A percentile compares a stretch with the other conserved stretches of the same genome.
Evolutionary conservation across 2,888 invertebrate genomes (phyloP).

Genomic region (Venusia cambrica): DNA sequence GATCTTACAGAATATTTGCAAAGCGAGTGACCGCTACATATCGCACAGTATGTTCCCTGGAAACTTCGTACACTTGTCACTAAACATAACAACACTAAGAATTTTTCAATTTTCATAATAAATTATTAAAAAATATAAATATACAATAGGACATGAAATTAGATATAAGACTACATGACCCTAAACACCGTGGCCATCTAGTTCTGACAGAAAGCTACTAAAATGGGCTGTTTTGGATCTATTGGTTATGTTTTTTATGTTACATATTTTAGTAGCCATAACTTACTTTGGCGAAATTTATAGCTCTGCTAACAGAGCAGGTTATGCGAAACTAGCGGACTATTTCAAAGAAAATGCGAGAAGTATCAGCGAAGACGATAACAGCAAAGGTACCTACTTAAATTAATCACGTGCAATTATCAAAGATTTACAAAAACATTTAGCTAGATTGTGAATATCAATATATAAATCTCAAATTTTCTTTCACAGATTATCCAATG

Average conservation of each 20-base stretch:
- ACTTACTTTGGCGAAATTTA: slow-evolving; percentile 37
- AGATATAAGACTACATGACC: slow-evolving; percentile 26
- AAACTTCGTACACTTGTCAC: slow-evolving; percentile 32
- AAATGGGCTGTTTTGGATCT: slow-evolving; percentile 50
- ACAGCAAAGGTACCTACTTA: slow-evolving; percentile 3
- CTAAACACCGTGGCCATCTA: slow-evolving; percentile 37
- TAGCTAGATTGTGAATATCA: too few relatives aligned
- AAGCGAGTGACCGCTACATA: slow-evolving; percentile 60
- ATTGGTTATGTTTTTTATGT: slow-evolving; percentile 69
- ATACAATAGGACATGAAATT: slow-evolving; percentile 36
- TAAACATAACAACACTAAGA: slow-evolving; percentile 49
- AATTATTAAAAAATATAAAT: slow-evolving; percentile 47
- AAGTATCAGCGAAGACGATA: slow-evolving; percentile 11
- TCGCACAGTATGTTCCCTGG: slow-evolving; percentile 47
- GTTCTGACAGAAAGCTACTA: slow-evolving; percentile 38
- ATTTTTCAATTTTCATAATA: slow-evolving; percentile 64
- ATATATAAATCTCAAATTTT: slow-evolving; percentile 1
- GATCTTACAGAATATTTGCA: slow-evolving; percentile 59
- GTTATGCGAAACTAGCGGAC: slow-evolving; percentile 25
- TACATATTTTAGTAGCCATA: slow-evolving; percentile 51
- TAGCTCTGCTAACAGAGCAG: slow-evolving; percentile 35
- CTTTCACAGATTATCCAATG: slow-evolving; percentile 34
- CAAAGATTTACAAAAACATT: too few relatives aligned
- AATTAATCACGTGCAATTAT: too few relatives aligned
- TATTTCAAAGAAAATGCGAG: slow-evolving; percentile 33